These are phyloP conservation scores for Eupithecia exiguata DNA, from an alignment of 2,888 invertebrate species.

Conservation along the genomic window DNA sequence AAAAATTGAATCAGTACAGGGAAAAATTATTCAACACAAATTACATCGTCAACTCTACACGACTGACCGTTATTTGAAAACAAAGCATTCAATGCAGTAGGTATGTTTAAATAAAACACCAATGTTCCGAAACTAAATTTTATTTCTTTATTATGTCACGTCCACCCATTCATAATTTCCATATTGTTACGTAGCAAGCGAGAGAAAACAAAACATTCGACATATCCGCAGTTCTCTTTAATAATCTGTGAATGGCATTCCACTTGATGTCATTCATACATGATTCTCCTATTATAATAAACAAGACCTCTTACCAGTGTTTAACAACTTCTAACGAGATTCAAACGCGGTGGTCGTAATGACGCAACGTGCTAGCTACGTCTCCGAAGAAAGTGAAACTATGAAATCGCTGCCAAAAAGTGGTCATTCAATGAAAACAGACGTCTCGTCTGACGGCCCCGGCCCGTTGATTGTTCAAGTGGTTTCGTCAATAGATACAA, in stretches of 20 bases:
- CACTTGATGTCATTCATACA: constrained; percentile 49
- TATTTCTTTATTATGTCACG: not conserved
- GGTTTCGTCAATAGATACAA: constrained; percentile 58
- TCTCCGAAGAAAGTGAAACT: constrained; percentile 72
- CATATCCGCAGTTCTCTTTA: constrained; percentile 51
- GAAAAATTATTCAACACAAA: not conserved
- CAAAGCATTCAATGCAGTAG: not conserved
- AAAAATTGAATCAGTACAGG: not conserved
- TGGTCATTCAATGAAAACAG: constrained; percentile 60
- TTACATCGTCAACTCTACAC: not conserved
- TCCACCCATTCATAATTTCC: constrained; percentile 51
- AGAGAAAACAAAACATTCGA: constrained; percentile 65
- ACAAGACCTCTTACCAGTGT: constrained; percentile 44
- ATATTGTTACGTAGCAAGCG: constrained; percentile 60
- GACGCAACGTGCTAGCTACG: constrained; percentile 54
- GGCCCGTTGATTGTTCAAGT: constrained; percentile 55
- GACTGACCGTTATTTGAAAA: not conserved
- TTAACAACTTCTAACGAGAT: constrained; percentile 49
- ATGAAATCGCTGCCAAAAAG: constrained; percentile 64
- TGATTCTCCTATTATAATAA: constrained; percentile 59
- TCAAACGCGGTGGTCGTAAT: constrained; percentile 62
- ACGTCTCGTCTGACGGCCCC: constrained; percentile 7
- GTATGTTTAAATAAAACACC: not conserved
- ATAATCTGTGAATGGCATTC: constrained; percentile 35
- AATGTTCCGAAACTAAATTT: not conserved